These are phyloP conservation scores for Anthonomus grandis DNA, from an alignment of 1,140 invertebrate genomes.

Conservation along the genomic window DNA sequence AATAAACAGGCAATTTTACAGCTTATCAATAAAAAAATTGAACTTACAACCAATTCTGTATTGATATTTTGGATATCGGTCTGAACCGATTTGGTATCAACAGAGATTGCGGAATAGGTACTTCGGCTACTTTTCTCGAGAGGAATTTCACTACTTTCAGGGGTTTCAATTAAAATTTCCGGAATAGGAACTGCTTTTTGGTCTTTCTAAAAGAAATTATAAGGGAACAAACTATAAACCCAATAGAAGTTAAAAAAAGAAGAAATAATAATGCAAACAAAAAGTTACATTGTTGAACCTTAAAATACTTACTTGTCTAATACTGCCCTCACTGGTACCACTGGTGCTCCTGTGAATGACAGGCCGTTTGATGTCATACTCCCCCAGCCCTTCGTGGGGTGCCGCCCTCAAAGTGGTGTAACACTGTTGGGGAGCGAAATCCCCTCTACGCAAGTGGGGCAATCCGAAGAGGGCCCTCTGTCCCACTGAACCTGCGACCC, in stretches of 20 bases:
- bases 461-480: slow-evolving; percentile 11
- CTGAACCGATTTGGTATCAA: slow-evolving; percentile 38
- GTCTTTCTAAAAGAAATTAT: too few species aligned
- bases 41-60: slow-evolving; percentile 39
- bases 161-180: neutral
- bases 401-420: slow-evolving; percentile 46
- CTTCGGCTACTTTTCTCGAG: neutral
- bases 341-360: slow-evolving; percentile 50
- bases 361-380: slow-evolving; percentile 54
- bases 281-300: too few species aligned
- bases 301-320: too few species aligned
- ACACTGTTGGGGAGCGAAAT: slow-evolving; percentile 55
- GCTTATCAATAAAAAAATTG: neutral
- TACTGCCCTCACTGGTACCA: too few species aligned
- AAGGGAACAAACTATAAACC: too few species aligned
- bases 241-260: too few species aligned
- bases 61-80: slow-evolving; percentile 47
- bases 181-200: too few species aligned
- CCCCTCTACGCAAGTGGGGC: slow-evolving; percentile 55
- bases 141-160: slow-evolving; percentile 1
- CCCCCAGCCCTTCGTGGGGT: slow-evolving; percentile 53
- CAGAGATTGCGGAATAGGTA: slow-evolving; percentile 1
- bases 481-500: neutral
- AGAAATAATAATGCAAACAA: too few species aligned
- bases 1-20: too few species aligned